These are phyloP conservation scores for Brachypteracias leptosomus DNA, from an alignment of 2,113 vertebrate genomes.

Conservation along the genomic window DNA sequence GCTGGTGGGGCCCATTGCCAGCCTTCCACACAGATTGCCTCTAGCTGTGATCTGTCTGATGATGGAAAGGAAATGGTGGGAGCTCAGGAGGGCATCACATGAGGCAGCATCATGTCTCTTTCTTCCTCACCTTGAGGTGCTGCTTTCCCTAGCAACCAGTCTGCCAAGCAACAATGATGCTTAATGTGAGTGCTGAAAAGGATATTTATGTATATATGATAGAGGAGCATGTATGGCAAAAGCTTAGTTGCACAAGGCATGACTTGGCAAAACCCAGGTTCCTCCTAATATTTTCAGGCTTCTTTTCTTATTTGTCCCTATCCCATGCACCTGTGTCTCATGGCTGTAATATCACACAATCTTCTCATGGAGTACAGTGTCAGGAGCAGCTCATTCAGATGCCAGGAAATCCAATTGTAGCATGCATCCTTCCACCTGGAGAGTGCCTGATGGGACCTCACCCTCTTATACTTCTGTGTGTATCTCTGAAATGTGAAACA, in stretches of 20 bases:
- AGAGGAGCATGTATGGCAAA: neutral
- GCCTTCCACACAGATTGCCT: neutral
- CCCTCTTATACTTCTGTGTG: neutral
- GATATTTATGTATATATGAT: neutral
- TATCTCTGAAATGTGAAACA: neutral
- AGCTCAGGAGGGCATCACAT: neutral
- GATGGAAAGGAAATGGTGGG: neutral
- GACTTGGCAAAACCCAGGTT: neutral
- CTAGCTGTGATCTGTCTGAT: neutral
- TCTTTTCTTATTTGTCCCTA: neutral
- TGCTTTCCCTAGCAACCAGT: neutral
- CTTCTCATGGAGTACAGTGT: neutral
- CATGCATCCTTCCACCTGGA: neutral
- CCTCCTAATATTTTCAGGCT: neutral
- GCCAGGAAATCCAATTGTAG: neutral
- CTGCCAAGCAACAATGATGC: neutral
- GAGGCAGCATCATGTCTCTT: neutral
- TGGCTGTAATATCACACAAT: neutral
- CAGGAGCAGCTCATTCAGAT: neutral
- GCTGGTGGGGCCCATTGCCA: neutral
- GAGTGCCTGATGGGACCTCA: neutral
- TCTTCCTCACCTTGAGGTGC: neutral
- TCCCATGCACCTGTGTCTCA: neutral
- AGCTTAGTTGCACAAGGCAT: neutral
- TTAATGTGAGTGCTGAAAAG: neutral